Percentiles rank a stretch among this genome's conserved stretches.
phyloP scores from a whole-genome alignment of 2,888 invertebrate genomes.

The Epistrophe eligans region DNA sequence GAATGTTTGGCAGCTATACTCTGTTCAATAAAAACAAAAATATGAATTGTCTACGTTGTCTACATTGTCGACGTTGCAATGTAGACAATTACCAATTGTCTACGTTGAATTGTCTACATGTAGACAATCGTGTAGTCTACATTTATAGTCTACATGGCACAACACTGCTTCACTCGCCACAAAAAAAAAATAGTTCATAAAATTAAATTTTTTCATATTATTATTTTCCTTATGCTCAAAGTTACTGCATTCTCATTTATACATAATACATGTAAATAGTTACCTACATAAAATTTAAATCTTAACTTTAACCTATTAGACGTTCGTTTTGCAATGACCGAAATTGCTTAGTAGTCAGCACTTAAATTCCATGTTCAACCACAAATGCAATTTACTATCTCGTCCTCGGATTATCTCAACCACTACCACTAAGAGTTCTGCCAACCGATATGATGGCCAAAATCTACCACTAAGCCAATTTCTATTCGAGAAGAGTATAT shows the following conservation, averaged over 20 bases:
- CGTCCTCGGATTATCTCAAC: constrained; percentile 62
- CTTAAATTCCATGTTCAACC: constrained; percentile 73
- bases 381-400: constrained; percentile 74
- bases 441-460: constrained; percentile 60
- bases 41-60: too few species aligned
- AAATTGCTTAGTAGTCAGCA: constrained; percentile 59
- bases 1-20: too few species aligned
- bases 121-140: too few species aligned
- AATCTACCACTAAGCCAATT: constrained; percentile 67
- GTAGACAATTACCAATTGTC: too few species aligned
- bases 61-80: too few species aligned
- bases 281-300: neutral
- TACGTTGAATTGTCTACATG: too few species aligned
- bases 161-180: too few species aligned
- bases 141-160: too few species aligned
- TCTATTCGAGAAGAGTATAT: neutral
- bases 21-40: too few species aligned
- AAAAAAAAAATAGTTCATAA: too few species aligned
- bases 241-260: too few species aligned
- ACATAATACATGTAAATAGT: neutral
- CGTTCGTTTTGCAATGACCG: constrained; percentile 34
- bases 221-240: neutral
- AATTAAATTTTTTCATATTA: neutral
- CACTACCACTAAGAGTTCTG: constrained; percentile 38
- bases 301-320: constrained; percentile 45